Conservation (phyloP, 2,888 invertebrate species). For the Sinopyrophorus schimmeli region DNA sequence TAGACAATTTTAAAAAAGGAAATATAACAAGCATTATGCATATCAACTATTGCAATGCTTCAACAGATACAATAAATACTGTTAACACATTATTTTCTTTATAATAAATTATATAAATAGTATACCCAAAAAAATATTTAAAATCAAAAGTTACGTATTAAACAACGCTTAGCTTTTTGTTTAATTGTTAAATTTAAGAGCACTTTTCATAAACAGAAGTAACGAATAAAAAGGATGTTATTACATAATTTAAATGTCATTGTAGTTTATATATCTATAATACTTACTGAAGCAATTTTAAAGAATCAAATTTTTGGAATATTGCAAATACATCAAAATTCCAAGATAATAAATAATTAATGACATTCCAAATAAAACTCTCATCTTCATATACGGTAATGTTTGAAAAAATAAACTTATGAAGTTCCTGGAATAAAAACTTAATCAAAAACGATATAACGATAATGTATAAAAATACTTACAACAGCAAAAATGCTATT, state of each 20-base stretch:
- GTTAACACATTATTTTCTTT: too few species aligned
- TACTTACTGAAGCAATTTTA: conserved; percentile 10
- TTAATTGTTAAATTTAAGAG: too few species aligned
- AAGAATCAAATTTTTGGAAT: conserved; percentile 14
- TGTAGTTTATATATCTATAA: too few species aligned
- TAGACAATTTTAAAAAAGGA: neutral
- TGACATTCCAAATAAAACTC: conserved; percentile 14
- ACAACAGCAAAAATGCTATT: conserved; percentile 18
- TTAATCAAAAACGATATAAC: neutral
- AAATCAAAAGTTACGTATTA: too few species aligned
- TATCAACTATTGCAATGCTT: too few species aligned
- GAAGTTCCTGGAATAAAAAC: conserved; percentile 15
- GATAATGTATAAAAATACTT: neutral
- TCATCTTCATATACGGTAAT: conserved; percentile 8
- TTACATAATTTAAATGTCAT: too few species aligned
- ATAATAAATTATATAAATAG: too few species aligned
- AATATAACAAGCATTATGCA: too few species aligned
- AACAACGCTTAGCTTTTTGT: too few species aligned
- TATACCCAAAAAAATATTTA: too few species aligned
- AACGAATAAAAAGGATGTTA: neutral
- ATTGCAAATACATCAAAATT: conserved; percentile 20
- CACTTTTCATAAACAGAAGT: neutral
- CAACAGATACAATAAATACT: too few species aligned
- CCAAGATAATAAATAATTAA: conserved; percentile 18
- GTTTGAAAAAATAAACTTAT: conserved; percentile 18